Conservation (phyloP, 2,888 invertebrate genomes). For the Leptinotarsa peninsularis region DNA sequence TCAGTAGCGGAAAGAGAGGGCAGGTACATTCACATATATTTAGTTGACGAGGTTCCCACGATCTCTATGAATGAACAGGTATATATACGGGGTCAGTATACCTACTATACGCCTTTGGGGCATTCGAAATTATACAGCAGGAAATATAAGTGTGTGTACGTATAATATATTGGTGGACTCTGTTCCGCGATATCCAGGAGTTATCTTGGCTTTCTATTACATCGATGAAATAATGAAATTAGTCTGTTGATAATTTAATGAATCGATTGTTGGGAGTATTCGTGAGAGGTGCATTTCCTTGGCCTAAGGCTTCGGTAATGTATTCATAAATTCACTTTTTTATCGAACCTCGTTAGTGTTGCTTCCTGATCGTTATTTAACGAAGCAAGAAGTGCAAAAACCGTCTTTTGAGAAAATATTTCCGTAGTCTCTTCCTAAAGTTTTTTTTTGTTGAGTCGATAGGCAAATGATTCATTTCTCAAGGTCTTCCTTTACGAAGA, state of each 20-base stretch:
- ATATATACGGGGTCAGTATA: slow-evolving; percentile 64
- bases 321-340: background rate
- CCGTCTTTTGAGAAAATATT: too few relatives aligned
- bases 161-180: slow-evolving; percentile 25
- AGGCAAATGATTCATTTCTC: too few relatives aligned
- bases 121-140: slow-evolving; percentile 56
- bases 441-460: too few relatives aligned
- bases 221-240: background rate
- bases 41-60: slow-evolving; percentile 59
- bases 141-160: slow-evolving; percentile 45
- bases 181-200: slow-evolving; percentile 16
- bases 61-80: slow-evolving; percentile 65
- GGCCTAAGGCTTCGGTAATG: background rate
- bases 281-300: slow-evolving; percentile 13
- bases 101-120: slow-evolving; percentile 56
- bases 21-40: slow-evolving; percentile 47
- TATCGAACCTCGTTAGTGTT: background rate
- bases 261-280: slow-evolving; percentile 2
- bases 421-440: too few relatives aligned
- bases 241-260: slow-evolving; percentile 10
- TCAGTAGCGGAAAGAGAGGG: slow-evolving; percentile 44
- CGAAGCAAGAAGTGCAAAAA: too few relatives aligned
- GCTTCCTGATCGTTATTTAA: background rate
- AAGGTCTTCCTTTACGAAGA: too few relatives aligned
- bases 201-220: slow-evolving; percentile 16